Evolutionary conservation across 2,888 invertebrate genomes (phyloP).

Genomic region (Drosophila sordidula): DNA sequence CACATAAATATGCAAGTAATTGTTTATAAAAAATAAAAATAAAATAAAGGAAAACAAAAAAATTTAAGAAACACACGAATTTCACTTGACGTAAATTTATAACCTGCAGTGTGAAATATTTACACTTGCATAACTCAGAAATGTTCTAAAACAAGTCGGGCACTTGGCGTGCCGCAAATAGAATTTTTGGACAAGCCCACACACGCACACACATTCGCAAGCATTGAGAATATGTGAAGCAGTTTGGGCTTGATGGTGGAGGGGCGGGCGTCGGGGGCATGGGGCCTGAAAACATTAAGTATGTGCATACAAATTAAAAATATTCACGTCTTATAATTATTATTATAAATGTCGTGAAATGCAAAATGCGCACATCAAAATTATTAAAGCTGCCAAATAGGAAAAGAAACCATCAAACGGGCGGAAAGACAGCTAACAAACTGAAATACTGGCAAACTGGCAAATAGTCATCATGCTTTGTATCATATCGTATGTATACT

Average conservation of each 20-base stretch:
- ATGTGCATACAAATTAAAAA: constrained; percentile 62
- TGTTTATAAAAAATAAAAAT: constrained; percentile 31
- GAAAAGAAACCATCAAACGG: constrained; percentile 20
- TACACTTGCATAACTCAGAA: constrained; percentile 52
- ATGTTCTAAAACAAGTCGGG: constrained; percentile 26
- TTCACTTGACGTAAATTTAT: constrained; percentile 30
- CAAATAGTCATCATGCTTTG: constrained; percentile 20
- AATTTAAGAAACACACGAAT: constrained; percentile 14
- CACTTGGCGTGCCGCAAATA: constrained; percentile 46
- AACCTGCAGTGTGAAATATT: constrained; percentile 42
- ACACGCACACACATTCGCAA: constrained; percentile 17
- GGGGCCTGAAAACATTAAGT: constrained; percentile 19
- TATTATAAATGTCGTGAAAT: constrained; percentile 59
- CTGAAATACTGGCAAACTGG: constrained; percentile 5
- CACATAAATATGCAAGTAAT: constrained; percentile 48
- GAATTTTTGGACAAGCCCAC: constrained; percentile 50
- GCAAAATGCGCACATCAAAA: constrained; percentile 64
- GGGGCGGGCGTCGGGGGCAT: background rate
- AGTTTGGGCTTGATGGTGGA: constrained; percentile 1
- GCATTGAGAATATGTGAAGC: constrained; percentile 5
- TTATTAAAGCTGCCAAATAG: constrained; percentile 39
- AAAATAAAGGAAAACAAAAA: background rate
- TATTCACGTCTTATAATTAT: constrained; percentile 65
- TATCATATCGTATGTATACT: constrained; percentile 6
- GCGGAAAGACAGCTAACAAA: constrained; percentile 3